A percentile compares a stretch with the other conserved stretches of the same genome.
These are phyloP conservation scores for Neoarius graeffei DNA, from an alignment of 2,113 vertebrate genomes.

Conservation along the genomic window DNA sequence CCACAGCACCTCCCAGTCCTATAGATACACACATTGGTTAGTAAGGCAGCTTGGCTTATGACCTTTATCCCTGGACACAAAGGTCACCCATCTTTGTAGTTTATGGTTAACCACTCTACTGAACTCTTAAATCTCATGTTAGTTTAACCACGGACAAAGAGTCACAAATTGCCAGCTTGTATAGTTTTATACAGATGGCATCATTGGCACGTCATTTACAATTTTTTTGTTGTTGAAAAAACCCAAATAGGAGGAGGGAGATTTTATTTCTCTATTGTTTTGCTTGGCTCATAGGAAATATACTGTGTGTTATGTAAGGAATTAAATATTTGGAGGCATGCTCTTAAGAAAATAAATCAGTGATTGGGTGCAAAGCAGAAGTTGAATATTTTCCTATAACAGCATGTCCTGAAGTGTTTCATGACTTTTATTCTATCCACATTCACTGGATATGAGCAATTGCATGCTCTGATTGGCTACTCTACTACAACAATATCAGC, in stretches of 20 bases:
- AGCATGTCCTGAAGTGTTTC: neutral
- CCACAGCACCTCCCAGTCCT: slow-evolving; percentile 93
- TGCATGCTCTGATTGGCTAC: no score
- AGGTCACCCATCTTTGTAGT: neutral
- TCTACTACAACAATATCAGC: no score
- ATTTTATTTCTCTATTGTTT: neutral
- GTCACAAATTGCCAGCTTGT: neutral
- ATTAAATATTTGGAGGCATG: neutral
- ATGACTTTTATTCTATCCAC: neutral
- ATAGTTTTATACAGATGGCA: neutral
- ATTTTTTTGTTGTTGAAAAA: neutral
- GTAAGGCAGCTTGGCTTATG: neutral
- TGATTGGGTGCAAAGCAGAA: neutral
- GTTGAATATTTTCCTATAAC: neutral
- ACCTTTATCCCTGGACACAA: neutral
- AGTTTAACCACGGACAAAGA: neutral
- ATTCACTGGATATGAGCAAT: no score
- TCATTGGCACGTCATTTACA: neutral
- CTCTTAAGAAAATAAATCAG: neutral
- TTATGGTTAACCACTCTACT: neutral
- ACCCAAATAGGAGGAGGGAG: neutral
- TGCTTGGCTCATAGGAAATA: neutral
- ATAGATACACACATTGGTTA: slow-evolving; percentile 17
- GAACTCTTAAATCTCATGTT: neutral
- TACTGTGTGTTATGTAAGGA: neutral